These are phyloP conservation scores for Harmothoe impar DNA, from an alignment of 2,888 invertebrate genomes.

Conservation along the genomic window DNA sequence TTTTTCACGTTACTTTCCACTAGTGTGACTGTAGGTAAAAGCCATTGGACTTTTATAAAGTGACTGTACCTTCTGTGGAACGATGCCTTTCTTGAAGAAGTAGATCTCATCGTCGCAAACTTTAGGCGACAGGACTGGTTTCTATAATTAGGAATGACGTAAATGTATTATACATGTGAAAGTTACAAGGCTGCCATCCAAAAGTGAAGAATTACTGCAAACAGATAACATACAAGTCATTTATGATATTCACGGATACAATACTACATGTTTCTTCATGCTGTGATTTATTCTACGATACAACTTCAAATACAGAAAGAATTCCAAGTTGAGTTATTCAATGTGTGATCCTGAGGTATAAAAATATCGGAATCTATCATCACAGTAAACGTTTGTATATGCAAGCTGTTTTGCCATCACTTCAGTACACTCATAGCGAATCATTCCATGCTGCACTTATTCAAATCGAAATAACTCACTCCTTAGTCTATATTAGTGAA, in stretches of 20 bases:
- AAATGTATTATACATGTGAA: not conserved
- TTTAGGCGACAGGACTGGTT: slow-evolving; percentile 69
- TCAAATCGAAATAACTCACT: not conserved
- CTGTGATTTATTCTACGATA: too few relatives aligned
- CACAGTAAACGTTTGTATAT: not conserved
- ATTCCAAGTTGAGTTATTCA: too few relatives aligned
- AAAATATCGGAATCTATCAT: slow-evolving; percentile 39
- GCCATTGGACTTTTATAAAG: too few relatives aligned
- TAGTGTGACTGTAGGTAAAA: too few relatives aligned
- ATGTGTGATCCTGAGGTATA: not conserved
- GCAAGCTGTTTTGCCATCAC: not conserved
- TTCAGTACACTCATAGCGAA: not conserved
- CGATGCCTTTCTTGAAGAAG: slow-evolving; percentile 88
- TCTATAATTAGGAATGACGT: slow-evolving; percentile 64
- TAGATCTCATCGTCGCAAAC: slow-evolving; percentile 97
- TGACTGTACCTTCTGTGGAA: slow-evolving; percentile 84
- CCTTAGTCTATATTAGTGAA: slow-evolving; percentile 34
- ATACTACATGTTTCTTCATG: too few relatives aligned
- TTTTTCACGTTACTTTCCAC: too few relatives aligned
- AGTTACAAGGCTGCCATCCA: too few relatives aligned
- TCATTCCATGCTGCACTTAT: slow-evolving; percentile 24
- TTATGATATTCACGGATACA: too few relatives aligned
- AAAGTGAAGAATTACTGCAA: too few relatives aligned
- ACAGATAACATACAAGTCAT: too few relatives aligned
- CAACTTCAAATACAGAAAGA: too few relatives aligned